Percentiles rank a stretch among this genome's conserved stretches.
Conservation (phyloP, 2,888 invertebrate species). For the Dryococelus australis region DNA sequence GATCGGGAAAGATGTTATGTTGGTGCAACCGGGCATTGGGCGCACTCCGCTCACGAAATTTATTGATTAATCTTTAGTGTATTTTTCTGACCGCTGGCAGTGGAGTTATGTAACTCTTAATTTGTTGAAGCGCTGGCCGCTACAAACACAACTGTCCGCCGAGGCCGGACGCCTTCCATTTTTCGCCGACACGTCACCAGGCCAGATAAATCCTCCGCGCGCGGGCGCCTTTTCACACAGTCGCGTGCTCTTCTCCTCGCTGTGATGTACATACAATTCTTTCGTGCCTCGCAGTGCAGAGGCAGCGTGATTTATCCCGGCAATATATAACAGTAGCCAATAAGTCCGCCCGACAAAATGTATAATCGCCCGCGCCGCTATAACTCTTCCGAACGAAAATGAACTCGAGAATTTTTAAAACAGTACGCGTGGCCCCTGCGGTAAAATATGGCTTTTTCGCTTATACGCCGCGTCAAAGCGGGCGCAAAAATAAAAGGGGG, state of each 20-base stretch:
- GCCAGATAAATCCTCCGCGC: not conserved
- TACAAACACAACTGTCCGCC: too few species aligned
- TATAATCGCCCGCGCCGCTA: constrained; percentile 39
- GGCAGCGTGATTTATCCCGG: constrained; percentile 39
- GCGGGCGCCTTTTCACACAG: not conserved
- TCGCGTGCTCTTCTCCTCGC: not conserved
- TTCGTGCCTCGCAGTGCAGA: constrained; percentile 20
- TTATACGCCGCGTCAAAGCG: not conserved
- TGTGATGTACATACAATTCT: constrained; percentile 26
- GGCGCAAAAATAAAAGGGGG: not conserved
- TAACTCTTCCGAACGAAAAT: constrained; percentile 42
- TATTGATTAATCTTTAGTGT: too few species aligned
- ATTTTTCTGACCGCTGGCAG: too few species aligned
- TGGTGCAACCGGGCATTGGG: too few species aligned
- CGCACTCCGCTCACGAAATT: too few species aligned
- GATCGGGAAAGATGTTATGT: too few species aligned
- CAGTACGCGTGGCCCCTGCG: constrained; percentile 32
- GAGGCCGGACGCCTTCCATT: not conserved
- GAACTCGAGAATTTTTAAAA: constrained; percentile 44
- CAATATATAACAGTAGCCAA: constrained; percentile 42
- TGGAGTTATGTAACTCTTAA: too few species aligned
- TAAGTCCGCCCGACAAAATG: constrained; percentile 44
- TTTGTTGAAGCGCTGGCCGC: too few species aligned
- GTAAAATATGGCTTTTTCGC: constrained; percentile 16
- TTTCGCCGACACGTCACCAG: not conserved